Conservation (phyloP, 2,113 vertebrate species). For the Scalopus aquaticus region DNA sequence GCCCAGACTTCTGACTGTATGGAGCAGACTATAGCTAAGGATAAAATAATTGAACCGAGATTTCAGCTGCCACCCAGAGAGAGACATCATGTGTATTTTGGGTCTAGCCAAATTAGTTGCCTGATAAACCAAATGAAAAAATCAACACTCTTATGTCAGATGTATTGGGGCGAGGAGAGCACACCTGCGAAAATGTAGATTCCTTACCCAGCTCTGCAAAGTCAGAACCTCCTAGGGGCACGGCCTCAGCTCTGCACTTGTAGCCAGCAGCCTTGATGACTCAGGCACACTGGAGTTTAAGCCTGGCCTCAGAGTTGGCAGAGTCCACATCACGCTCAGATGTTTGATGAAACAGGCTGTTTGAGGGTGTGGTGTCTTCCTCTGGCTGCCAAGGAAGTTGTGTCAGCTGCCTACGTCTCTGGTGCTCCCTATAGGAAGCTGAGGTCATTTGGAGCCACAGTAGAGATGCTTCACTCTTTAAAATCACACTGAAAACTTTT, state of each 20-base stretch:
- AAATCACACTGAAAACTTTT: neutral
- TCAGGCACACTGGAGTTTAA: neutral
- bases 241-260: neutral
- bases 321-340: accelerated
- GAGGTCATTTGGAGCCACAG: neutral
- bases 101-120: neutral
- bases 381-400: neutral
- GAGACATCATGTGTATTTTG: neutral
- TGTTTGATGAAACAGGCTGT: neutral
- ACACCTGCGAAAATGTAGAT: neutral
- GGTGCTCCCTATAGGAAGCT: neutral
- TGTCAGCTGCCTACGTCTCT: neutral
- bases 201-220: neutral
- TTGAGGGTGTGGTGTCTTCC: accelerated
- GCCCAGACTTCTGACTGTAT: neutral
- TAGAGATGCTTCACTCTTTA: neutral
- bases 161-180: neutral
- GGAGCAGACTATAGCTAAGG: neutral
- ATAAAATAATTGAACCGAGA: neutral
- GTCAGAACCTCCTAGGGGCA: neutral
- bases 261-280: neutral
- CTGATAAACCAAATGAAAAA: neutral
- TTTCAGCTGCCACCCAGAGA: neutral
- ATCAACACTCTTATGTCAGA: neutral
- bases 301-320: neutral